Percentiles rank a stretch among this genome's conserved stretches.
phyloP scores from a whole-genome alignment of 64 coral and sea anemone species.

The Pocillopora verrucosa region DNA sequence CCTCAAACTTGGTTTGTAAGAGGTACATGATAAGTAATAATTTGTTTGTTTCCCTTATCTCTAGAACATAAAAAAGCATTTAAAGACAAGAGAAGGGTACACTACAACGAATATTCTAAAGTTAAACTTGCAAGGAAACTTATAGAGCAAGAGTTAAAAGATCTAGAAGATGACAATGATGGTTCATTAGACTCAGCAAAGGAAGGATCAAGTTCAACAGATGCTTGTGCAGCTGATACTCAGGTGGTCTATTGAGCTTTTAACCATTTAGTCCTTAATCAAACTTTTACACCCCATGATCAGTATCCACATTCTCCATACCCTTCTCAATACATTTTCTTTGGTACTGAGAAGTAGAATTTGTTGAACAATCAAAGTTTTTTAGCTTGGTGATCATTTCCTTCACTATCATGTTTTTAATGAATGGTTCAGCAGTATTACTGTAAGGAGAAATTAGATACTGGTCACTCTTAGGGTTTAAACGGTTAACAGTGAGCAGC shows the following conservation, averaged over 20 bases:
- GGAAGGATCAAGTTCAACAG: not conserved
- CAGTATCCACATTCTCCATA: too few species aligned
- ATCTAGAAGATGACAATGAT: conserved; percentile 84
- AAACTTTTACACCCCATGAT: too few species aligned
- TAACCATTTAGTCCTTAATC: not conserved
- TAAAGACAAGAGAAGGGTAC: conserved; percentile 79
- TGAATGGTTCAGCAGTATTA: too few species aligned
- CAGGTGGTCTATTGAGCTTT: not conserved
- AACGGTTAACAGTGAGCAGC: too few species aligned
- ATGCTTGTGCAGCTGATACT: conserved; percentile 7
- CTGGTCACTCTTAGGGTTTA: too few species aligned
- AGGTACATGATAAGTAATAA: not conserved
- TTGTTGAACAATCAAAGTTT: too few species aligned
- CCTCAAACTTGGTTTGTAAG: too few species aligned
- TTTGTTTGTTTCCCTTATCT: not conserved
- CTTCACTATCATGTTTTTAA: too few species aligned
- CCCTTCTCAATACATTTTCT: too few species aligned
- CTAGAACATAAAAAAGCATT: conserved; percentile 70
- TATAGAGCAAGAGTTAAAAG: conserved; percentile 89
- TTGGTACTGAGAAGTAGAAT: too few species aligned
- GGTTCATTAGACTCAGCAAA: not conserved
- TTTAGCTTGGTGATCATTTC: too few species aligned
- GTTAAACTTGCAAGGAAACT: conserved; percentile 92
- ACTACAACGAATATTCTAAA: conserved; percentile 92
- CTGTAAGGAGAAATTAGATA: too few species aligned